Evolutionary conservation across 2,888 invertebrate genomes (phyloP), one percentile per base, ranked within the genome.

Genomic region (Caenorhabditis parvicauda): DNA sequence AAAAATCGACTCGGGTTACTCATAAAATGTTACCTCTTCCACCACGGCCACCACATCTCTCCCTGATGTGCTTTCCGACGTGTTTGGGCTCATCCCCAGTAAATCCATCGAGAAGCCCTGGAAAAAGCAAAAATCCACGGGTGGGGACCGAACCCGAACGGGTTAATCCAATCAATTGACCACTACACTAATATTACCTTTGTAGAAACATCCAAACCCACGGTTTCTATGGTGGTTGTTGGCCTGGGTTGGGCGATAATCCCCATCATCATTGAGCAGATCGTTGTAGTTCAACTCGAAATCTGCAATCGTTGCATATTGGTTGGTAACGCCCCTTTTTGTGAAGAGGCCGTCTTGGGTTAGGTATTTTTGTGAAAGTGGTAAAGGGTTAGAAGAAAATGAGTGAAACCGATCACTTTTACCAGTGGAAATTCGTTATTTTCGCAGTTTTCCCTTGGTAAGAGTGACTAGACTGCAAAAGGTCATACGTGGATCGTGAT

Each of bases 21-120:
- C 9, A 14, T 32, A 9, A 32, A 38, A 38, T 4, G 21, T 19
- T 38, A 38, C 39, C 35, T 70, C 68, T 48, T 69, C 68, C 28
- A 59, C 62, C 17, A 65, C 70, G 14, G 70, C 73, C 49, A 63
- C 57, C 29, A 73, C 54, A n/a, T 62, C 64, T 17, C 55, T n/a
- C n/a, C 59, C 3, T 24, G 25, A 12, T 24, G 39, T 4, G 50
- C 42, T 6, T 37, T 41, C 4, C 47, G 39, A 14, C 49, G 56
- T 49, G 39, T 25, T 55, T 53, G 27, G 54, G 24, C 22, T 61
- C 56, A 14, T 22, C 9, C 1, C 54, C 57, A 6, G 46, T 54
- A 19, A 61, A 57, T 0, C 61, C 61, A 24, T 61, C 61, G 35
- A 61, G 57, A 1, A 61, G 41, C 9, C 50, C 59, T 54, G 45